phyloP scores from a whole-genome alignment of 2,113 vertebrate genomes.

The Oryzias curvinotus region DNA sequence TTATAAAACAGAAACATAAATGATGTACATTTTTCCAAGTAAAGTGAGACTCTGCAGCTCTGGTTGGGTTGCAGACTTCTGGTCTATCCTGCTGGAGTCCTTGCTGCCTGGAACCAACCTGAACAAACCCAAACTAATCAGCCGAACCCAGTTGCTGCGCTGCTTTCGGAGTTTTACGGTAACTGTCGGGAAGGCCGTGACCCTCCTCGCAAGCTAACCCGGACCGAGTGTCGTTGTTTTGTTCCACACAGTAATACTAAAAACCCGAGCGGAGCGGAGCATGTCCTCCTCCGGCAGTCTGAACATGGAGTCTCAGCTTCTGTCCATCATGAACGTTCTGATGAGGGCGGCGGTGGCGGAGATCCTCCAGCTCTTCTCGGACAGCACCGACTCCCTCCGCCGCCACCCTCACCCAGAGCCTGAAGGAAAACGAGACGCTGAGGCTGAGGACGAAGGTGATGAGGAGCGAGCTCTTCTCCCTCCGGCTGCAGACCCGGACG shows the following conservation, averaged over 20 bases:
- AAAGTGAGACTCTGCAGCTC: no score
- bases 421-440: conserved; percentile 70
- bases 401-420: conserved; percentile 66
- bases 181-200: conserved; percentile 51
- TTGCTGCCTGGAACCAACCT: no score
- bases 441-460: conserved; percentile 69
- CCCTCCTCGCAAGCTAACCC: conserved; percentile 19
- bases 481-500: conserved; percentile 63
- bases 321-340: conserved; percentile 74
- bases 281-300: conserved; percentile 40
- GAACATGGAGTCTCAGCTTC: conserved; percentile 66
- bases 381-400: conserved; percentile 59
- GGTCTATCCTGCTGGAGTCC: no score
- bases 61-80: no score
- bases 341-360: conserved; percentile 69
- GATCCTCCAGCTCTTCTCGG: conserved; percentile 70
- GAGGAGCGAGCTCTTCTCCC: conserved; percentile 69
- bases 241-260: not conserved
- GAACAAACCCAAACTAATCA: no score
- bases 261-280: conserved; percentile 23
- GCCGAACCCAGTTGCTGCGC: not conserved
- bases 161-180: conserved; percentile 55
- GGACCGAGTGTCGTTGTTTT: not conserved
- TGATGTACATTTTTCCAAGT: no score
- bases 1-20: no score